A percentile compares a stretch with the other conserved stretches of the same genome.
Evolutionary conservation across 1,140 invertebrate species (phyloP).

Genomic region (Atta texana): DNA sequence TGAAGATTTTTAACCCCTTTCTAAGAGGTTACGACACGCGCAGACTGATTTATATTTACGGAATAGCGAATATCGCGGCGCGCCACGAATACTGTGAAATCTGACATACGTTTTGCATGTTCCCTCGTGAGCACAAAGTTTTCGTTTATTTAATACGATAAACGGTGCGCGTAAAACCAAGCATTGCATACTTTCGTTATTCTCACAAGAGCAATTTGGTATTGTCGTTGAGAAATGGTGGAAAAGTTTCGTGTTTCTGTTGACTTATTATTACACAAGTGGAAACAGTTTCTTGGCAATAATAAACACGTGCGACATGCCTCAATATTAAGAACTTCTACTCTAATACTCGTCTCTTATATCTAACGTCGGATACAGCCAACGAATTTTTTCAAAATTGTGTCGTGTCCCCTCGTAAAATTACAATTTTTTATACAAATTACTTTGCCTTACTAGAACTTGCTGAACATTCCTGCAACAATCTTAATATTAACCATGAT

Average conservation of each 20-base stretch:
- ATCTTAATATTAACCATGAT: slow-evolving; percentile 22
- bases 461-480: background rate
- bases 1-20: slow-evolving; percentile 68
- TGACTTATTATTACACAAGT: slow-evolving; percentile 33
- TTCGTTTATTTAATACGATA: slow-evolving; percentile 19
- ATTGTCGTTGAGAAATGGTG: slow-evolving; percentile 64
- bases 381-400: slow-evolving; percentile 43
- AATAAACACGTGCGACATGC: slow-evolving; percentile 73
- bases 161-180: background rate
- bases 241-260: slow-evolving; percentile 64
- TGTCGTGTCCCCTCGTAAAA: slow-evolving; percentile 37
- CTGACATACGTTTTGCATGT: slow-evolving; percentile 35
- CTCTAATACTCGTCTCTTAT: slow-evolving; percentile 53
- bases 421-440: slow-evolving; percentile 67
- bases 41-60: slow-evolving; percentile 72
- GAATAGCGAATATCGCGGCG: slow-evolving; percentile 3
- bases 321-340: slow-evolving; percentile 70
- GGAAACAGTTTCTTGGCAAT: slow-evolving; percentile 66
- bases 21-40: slow-evolving; percentile 49
- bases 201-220: slow-evolving; percentile 8
- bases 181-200: slow-evolving; percentile 9
- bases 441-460: slow-evolving; percentile 20
- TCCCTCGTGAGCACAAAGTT: background rate
- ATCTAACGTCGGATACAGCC: slow-evolving; percentile 58
- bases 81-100: slow-evolving; percentile 48